Conservation (phyloP, 2,888 invertebrate species). For the Andrena hattorfiana region DNA sequence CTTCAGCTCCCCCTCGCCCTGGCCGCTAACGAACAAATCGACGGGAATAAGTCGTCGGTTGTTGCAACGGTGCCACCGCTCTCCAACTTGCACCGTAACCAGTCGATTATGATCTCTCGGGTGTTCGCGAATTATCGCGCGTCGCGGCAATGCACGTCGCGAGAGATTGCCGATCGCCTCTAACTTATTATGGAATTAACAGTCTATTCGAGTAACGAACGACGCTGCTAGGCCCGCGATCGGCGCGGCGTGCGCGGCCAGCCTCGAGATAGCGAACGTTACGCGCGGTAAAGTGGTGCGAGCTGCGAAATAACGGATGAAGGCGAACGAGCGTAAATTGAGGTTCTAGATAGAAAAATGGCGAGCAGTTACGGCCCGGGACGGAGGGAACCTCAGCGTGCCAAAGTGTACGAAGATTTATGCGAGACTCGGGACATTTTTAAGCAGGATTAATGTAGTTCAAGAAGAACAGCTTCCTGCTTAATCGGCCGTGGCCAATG, state of each 20-base stretch:
- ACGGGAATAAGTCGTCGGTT: conserved; percentile 1
- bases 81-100: conserved; percentile 23
- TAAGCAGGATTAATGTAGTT: conserved; percentile 63
- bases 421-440: conserved; percentile 54
- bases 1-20: background rate
- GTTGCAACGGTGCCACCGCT: conserved; percentile 15
- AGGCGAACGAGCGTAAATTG: conserved; percentile 1
- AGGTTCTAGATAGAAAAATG: conserved; percentile 1
- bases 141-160: conserved; percentile 52
- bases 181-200: conserved; percentile 55
- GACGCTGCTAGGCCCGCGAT: conserved; percentile 27
- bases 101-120: conserved; percentile 55
- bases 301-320: background rate
- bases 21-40: conserved; percentile 27
- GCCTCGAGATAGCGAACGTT: conserved; percentile 13
- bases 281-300: background rate
- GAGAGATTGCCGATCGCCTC: conserved; percentile 52
- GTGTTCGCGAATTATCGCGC: conserved; percentile 56
- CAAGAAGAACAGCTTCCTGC: conserved; percentile 52
- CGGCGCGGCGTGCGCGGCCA: conserved; percentile 22
- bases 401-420: conserved; percentile 58
- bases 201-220: conserved; percentile 40
- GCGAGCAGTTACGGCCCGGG: conserved; percentile 20
- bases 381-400: background rate
- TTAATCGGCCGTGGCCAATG: conserved; percentile 45